Evolutionary conservation across 2,113 vertebrate species (phyloP).

Genomic region (Pelecanus crispus): DNA sequence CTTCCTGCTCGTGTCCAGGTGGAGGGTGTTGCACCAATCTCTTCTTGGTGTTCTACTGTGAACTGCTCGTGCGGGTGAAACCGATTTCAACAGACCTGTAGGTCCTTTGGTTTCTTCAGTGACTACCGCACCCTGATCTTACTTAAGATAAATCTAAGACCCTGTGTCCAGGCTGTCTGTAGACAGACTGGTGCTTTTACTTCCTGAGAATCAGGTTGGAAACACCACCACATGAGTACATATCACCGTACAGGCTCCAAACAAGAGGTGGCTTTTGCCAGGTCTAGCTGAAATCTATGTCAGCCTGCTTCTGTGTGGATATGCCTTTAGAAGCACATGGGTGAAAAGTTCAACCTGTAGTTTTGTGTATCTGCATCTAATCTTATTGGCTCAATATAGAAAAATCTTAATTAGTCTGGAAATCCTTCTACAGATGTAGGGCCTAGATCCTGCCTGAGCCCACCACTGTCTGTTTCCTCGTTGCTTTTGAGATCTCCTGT

Average conservation of each 20-base stretch:
- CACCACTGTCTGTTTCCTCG: neutral
- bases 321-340: neutral
- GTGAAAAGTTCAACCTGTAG: neutral
- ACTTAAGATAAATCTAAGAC: neutral
- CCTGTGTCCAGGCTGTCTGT: neutral
- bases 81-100: neutral
- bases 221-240: rapidly evolving
- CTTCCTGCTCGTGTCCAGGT: neutral
- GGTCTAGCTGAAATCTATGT: rapidly evolving
- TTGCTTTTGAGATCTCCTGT: neutral
- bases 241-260: neutral
- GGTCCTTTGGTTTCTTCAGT: neutral
- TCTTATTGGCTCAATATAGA: rapidly evolving
- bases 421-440: neutral
- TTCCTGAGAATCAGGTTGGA: neutral
- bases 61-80: neutral
- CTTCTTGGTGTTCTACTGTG: neutral
- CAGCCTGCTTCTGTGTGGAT: neutral
- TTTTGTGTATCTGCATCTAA: neutral
- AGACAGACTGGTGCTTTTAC: neutral
- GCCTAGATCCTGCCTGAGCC: neutral
- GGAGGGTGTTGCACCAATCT: neutral
- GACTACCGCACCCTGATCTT: neutral
- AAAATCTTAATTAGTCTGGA: neutral
- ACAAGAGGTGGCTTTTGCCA: neutral